These are phyloP conservation scores for Echiichthys vipera DNA, from an alignment of 2,797 vertebrate species.

Conservation along the genomic window DNA sequence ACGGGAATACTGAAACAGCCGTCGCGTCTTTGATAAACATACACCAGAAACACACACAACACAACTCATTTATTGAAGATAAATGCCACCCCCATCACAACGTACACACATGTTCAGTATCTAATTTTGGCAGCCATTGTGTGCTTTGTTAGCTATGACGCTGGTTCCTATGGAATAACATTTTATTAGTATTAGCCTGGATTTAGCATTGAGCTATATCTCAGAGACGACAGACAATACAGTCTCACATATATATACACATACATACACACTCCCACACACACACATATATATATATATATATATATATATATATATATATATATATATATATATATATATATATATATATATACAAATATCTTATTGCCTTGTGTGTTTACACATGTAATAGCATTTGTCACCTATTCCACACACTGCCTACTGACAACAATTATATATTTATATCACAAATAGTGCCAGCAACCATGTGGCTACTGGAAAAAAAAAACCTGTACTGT, in stretches of 20 bases:
- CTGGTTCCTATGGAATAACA: constrained; percentile 1
- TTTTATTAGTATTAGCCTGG: constrained; percentile 7
- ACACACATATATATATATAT: too few species aligned
- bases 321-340: too few species aligned
- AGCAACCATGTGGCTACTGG: not conserved
- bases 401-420: not conserved
- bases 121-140: constrained; percentile 12
- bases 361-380: constrained; percentile 4
- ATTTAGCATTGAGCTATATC: not conserved
- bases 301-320: too few species aligned
- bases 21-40: constrained; percentile 28
- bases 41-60: not conserved
- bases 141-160: not conserved
- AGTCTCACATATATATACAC: too few species aligned
- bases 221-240: not conserved
- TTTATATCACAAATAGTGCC: not conserved
- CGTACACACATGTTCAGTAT: not conserved
- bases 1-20: constrained; percentile 20
- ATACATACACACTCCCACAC: too few species aligned
- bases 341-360: too few species aligned
- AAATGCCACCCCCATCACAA: not conserved
- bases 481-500: not conserved
- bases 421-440: not conserved
- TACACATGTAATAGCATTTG: not conserved
- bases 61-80: not conserved